Percentiles rank a stretch among this genome's conserved stretches.
These are phyloP conservation scores for Opisthograptis luteolata DNA, from an alignment of 2,888 invertebrate species.

Conservation along the genomic window DNA sequence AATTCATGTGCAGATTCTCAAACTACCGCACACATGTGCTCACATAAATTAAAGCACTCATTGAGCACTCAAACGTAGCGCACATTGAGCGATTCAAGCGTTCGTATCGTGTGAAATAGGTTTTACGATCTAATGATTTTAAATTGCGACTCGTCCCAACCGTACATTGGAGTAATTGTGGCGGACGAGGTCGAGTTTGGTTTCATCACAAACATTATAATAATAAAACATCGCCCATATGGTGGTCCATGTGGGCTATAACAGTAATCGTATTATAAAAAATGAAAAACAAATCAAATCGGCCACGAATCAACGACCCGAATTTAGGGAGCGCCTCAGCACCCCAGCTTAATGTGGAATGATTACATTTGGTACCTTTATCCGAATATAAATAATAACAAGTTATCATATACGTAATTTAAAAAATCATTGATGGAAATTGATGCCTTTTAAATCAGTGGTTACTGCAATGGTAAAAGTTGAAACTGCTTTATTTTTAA, in stretches of 20 bases:
- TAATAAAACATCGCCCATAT: conserved; percentile 59
- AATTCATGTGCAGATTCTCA: background rate
- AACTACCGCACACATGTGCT: background rate
- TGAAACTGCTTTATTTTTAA: background rate
- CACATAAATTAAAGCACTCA: conserved; percentile 6
- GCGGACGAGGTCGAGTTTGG: conserved; percentile 68
- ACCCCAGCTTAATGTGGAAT: conserved; percentile 18
- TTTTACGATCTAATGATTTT: conserved; percentile 60
- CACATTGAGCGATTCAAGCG: background rate
- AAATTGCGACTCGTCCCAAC: conserved; percentile 72
- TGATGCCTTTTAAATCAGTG: conserved; percentile 1
- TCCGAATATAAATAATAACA: conserved; percentile 20
- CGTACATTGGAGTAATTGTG: conserved; percentile 72
- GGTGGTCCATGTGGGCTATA: conserved; percentile 36
- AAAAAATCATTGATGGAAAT: conserved; percentile 8
- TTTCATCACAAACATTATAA: conserved; percentile 73
- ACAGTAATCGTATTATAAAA: conserved; percentile 23
- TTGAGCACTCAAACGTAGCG: conserved; percentile 4
- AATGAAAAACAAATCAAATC: conserved; percentile 31
- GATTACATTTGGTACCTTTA: conserved; percentile 26
- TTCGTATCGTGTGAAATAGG: conserved; percentile 20
- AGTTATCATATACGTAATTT: conserved; percentile 9
- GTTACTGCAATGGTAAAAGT: too few species aligned
- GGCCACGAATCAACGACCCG: conserved; percentile 26
- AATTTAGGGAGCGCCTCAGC: conserved; percentile 29